A percentile compares a stretch with the other conserved stretches of the same genome.
Evolutionary conservation across 2,113 vertebrate species (phyloP).

Genomic region (Chaetops frenatus): DNA sequence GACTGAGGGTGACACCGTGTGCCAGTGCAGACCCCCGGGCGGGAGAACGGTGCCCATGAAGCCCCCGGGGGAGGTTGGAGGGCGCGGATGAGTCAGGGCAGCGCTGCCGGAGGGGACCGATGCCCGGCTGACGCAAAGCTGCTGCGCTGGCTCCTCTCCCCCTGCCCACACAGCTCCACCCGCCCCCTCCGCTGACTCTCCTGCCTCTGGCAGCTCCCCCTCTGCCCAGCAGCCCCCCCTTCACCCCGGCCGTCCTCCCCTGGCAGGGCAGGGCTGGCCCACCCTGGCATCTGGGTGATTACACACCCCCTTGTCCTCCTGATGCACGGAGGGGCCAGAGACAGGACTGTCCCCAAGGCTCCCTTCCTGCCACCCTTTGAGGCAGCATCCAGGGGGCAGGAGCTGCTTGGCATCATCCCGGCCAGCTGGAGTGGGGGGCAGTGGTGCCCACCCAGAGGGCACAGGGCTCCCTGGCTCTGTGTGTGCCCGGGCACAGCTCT

Average conservation of each 20-base stretch:
- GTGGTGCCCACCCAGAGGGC: not conserved
- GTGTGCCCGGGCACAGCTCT: not conserved
- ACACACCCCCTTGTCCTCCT: not conserved
- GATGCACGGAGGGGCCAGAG: not conserved
- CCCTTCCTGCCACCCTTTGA: not conserved
- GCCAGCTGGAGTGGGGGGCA: accelerated
- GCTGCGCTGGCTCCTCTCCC: slow-evolving; percentile 3
- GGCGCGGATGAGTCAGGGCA: not conserved
- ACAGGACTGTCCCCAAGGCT: not conserved
- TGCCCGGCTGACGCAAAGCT: not conserved
- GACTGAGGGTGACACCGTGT: accelerated
- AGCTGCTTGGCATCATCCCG: not conserved
- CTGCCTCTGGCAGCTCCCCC: not conserved
- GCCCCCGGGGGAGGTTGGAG: not conserved
- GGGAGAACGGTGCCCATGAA: accelerated
- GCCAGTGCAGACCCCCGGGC: not conserved
- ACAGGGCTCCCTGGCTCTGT: not conserved
- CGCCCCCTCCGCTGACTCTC: not conserved
- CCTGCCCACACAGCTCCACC: slow-evolving; percentile 18
- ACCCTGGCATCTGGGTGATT: not conserved
- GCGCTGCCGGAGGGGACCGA: not conserved
- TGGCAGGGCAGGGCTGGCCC: not conserved
- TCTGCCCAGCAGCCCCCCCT: not conserved
- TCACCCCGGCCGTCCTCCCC: accelerated
- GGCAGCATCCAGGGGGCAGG: not conserved